Evolutionary conservation across 35 echinoderm and acorn worm genomes (phyloP).

Genomic region (Chiridota heheva): DNA sequence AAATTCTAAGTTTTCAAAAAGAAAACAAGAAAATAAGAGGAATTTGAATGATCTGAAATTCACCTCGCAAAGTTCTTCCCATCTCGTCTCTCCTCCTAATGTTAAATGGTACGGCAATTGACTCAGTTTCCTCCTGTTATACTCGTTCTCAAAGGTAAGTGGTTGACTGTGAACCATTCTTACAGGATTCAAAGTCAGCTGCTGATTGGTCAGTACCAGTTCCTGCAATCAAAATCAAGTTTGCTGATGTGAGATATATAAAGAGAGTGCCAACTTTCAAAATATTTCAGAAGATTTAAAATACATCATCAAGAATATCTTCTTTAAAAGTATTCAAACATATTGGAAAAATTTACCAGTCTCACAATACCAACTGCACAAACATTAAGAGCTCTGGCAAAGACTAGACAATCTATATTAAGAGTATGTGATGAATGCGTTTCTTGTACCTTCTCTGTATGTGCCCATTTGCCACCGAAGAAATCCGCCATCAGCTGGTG

Average conservation of each 20-base stretch:
- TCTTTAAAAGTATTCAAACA: background rate
- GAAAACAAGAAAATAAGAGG: background rate
- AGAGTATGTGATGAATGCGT: background rate
- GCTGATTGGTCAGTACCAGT: constrained; percentile 58
- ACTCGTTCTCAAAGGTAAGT: constrained; percentile 63
- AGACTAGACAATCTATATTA: background rate
- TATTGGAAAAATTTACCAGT: constrained; percentile 10
- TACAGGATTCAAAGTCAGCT: constrained; percentile 58
- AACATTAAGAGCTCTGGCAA: background rate
- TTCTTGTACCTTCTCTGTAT: constrained; percentile 25
- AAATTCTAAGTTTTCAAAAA: background rate
- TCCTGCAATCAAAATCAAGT: constrained; percentile 17
- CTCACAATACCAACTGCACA: background rate
- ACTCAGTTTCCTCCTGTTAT: constrained; percentile 72
- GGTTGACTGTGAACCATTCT: constrained; percentile 73
- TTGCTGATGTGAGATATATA: background rate
- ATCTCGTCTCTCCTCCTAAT: background rate
- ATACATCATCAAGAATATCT: background rate
- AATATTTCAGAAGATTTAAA: background rate
- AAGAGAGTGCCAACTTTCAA: background rate
- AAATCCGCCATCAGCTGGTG: constrained; percentile 81
- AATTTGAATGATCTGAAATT: background rate
- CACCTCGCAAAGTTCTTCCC: constrained; percentile 25
- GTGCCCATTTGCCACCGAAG: constrained; percentile 79
- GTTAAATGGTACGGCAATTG: constrained; percentile 75